Evolutionary conservation across 2,797 vertebrate genomes (phyloP).

Genomic region (Serranus cabrilla): DNA sequence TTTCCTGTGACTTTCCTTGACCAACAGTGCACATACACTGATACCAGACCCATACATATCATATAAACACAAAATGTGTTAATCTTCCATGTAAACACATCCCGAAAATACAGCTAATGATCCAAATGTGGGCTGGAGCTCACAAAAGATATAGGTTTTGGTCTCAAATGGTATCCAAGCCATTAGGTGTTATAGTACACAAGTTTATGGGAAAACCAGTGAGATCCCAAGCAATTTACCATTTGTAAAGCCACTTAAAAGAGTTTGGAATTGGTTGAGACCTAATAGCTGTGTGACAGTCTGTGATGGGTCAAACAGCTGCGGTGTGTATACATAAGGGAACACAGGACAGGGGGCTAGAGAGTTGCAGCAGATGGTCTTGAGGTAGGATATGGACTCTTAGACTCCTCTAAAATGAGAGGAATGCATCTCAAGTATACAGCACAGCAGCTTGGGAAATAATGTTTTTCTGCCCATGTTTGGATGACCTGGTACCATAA

Average conservation of each 20-base stretch:
- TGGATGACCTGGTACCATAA: not conserved
- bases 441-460: constrained; percentile 1
- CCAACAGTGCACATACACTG: constrained; percentile 1
- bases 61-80: not conserved
- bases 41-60: constrained; percentile 12
- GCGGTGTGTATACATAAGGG: constrained; percentile 52
- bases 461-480: constrained; percentile 18
- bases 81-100: constrained; percentile 26
- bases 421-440: constrained; percentile 37
- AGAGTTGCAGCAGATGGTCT: constrained; percentile 57
- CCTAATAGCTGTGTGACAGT: constrained; percentile 41
- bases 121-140: not conserved
- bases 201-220: constrained; percentile 19
- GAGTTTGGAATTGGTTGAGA: constrained; percentile 33
- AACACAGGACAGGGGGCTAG: constrained; percentile 30
- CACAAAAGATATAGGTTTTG: not conserved
- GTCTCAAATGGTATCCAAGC: constrained; percentile 11
- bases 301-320: constrained; percentile 73
- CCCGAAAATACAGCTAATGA: not conserved
- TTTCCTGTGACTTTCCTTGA: constrained; percentile 52
- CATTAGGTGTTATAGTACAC: not conserved
- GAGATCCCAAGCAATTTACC: not conserved
- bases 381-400: constrained; percentile 14
- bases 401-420: constrained; percentile 26
- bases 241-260: constrained; percentile 50